Conservation (phyloP, 2,113 vertebrate genomes). For the Bostrychus sinensis region DNA sequence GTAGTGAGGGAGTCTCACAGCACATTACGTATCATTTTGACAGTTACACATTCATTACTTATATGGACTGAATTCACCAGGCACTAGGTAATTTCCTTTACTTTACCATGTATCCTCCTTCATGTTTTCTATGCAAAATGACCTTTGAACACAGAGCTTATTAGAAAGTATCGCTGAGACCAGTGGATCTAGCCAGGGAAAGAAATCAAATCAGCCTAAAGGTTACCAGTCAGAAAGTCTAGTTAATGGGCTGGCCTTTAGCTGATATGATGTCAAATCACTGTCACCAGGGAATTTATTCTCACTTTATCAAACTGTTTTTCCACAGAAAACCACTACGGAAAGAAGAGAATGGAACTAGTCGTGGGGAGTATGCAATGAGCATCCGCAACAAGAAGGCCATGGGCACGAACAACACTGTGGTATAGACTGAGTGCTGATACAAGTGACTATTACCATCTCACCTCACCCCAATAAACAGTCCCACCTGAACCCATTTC, state of each 20-base stretch:
- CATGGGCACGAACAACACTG: slow-evolving; percentile 88
- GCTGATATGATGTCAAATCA: slow-evolving; percentile 16
- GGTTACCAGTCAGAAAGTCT: slow-evolving; percentile 54
- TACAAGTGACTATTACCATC: slow-evolving; percentile 42
- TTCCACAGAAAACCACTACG: slow-evolving; percentile 92
- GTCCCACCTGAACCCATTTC: slow-evolving; percentile 52
- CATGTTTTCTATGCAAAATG: slow-evolving; percentile 57
- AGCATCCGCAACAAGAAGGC: slow-evolving; percentile 90
- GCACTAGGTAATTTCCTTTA: slow-evolving; percentile 61
- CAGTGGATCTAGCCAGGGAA: slow-evolving; percentile 43
- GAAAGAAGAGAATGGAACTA: slow-evolving; percentile 96
- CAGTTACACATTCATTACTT: slow-evolving; percentile 57
- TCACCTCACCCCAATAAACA: slow-evolving; percentile 27
- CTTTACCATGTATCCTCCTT: slow-evolving; percentile 58
- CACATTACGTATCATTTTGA: slow-evolving; percentile 52
- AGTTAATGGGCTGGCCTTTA: slow-evolving; percentile 63
- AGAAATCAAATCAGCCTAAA: slow-evolving; percentile 66
- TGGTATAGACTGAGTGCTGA: slow-evolving; percentile 80
- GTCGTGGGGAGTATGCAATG: slow-evolving; percentile 95
- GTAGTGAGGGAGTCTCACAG: slow-evolving; percentile 39
- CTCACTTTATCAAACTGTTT: slow-evolving; percentile 50
- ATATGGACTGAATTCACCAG: slow-evolving; percentile 47
- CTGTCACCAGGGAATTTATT: slow-evolving; percentile 25
- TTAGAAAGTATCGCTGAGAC: slow-evolving; percentile 64
- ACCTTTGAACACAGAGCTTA: slow-evolving; percentile 71